These are phyloP conservation scores for Pararge aegeria DNA, from an alignment of 1,140 invertebrate genomes.

Conservation along the genomic window DNA sequence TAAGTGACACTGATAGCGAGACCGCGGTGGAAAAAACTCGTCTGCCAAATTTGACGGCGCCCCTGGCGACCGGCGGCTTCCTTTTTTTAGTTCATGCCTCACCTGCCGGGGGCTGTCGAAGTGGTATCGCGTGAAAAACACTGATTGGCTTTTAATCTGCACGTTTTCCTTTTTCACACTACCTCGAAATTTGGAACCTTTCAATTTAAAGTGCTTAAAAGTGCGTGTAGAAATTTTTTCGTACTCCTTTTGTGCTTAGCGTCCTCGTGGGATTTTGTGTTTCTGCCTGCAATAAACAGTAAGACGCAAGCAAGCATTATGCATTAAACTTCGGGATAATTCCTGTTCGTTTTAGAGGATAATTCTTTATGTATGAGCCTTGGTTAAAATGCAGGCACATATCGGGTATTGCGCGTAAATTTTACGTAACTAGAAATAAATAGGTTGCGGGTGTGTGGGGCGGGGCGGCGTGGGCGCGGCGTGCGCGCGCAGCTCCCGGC, in stretches of 20 bases:
- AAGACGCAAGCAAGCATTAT: no score
- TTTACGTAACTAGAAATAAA: conserved; percentile 80
- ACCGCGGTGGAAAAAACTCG: conserved; percentile 68
- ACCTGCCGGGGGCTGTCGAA: conserved; percentile 54
- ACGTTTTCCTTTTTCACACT: conserved; percentile 15
- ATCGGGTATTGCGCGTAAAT: conserved; percentile 77
- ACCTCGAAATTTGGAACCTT: conserved; percentile 32
- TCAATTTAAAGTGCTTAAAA: conserved; percentile 15
- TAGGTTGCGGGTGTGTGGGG: conserved; percentile 77
- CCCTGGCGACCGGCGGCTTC: conserved; percentile 52
- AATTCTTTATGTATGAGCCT: conserved; percentile 5
- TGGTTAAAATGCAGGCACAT: conserved; percentile 63
- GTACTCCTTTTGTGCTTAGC: background rate
- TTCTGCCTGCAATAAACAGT: no score
- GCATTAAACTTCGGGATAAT: background rate
- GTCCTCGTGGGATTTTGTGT: no score
- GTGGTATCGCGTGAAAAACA: conserved; percentile 50
- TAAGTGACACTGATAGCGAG: conserved; percentile 78
- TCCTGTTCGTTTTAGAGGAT: background rate
- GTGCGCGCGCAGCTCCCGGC: conserved; percentile 56
- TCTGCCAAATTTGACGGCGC: conserved; percentile 67
- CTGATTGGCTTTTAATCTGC: conserved; percentile 64
- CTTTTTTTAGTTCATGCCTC: conserved; percentile 69
- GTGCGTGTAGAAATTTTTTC: background rate
- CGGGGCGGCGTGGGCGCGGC: conserved; percentile 69